Conservation (phyloP, 2,113 vertebrate species). For the Hiodon alosoides region DNA sequence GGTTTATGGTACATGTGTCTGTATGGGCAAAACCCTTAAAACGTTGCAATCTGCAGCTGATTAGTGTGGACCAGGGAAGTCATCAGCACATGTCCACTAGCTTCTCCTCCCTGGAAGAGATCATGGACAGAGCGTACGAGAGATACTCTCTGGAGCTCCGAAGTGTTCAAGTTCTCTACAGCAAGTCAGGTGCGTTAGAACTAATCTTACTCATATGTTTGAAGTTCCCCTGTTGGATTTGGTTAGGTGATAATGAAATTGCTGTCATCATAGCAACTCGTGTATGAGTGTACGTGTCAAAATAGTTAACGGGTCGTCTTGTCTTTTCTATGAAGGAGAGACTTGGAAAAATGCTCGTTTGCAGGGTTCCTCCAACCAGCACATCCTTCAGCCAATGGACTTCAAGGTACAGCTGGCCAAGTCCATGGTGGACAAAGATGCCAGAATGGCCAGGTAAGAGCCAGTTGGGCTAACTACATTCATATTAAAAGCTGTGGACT, state of each 20-base stretch:
- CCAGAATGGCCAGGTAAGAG: slow-evolving; percentile 82
- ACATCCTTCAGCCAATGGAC: slow-evolving; percentile 88
- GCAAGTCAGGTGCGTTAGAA: slow-evolving; percentile 72
- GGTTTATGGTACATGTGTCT: too few relatives aligned
- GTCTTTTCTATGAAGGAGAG: slow-evolving; percentile 65
- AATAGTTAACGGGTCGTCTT: too few relatives aligned
- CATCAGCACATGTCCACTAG: slow-evolving; percentile 47
- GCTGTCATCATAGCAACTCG: not conserved
- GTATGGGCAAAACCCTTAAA: not conserved
- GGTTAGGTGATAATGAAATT: not conserved
- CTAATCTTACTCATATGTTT: not conserved
- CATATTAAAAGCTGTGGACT: not conserved
- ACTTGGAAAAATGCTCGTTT: slow-evolving; percentile 78
- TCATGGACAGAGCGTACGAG: slow-evolving; percentile 96
- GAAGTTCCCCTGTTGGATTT: not conserved
- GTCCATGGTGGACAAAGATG: slow-evolving; percentile 88
- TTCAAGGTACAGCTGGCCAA: slow-evolving; percentile 81
- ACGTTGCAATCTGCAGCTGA: slow-evolving; percentile 59
- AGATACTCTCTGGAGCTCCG: slow-evolving; percentile 81
- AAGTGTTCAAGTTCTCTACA: slow-evolving; percentile 85
- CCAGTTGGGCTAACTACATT: not conserved
- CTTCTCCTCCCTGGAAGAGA: slow-evolving; percentile 84
- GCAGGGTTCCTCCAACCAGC: slow-evolving; percentile 73
- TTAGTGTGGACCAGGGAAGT: slow-evolving; percentile 71
- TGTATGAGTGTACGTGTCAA: not conserved